Evolutionary conservation across 1,140 invertebrate genomes (phyloP), one percentile per base, ranked within the genome.

Genomic region (Drosophila nigromelanica): DNA sequence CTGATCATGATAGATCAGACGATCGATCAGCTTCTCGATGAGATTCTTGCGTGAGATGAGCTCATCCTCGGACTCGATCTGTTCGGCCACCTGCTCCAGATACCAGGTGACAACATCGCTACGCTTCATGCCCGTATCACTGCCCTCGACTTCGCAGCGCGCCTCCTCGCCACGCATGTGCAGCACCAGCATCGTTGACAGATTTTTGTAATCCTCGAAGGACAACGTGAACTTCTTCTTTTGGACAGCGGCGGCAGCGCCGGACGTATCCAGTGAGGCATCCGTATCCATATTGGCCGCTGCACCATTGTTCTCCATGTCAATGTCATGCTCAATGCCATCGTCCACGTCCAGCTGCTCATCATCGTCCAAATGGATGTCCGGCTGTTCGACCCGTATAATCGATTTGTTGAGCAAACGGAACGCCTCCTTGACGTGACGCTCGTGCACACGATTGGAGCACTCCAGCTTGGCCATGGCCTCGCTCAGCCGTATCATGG

Each of bases 381-480:
- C 99, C 0, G 98, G 98, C 78, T 99, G 98, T 91, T 99, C 98
- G 5, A 99, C 98, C 42, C 98, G 94, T 56, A 99, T 98, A 72
- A 99, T 99, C 4, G 98, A 99, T 91, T 99, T 99, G 91, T 98
- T 99, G n/a, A 99, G 92, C 43, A 99, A 93, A 58, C 97, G 95
- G 78, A 92, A 97, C 0, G 99, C 98, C 94, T 99, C 98, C 87
- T 96, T 96, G 0, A 99, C 98, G 92, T 99, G 98, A 27, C 95
- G 95, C 1, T 95, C 93, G 5, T 94, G 94, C 11, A 99, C 98
- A 90, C 96, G 95, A 73, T 98, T 97, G 64, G 95, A 95, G 92
- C 98, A 99, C 92, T 99, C 96, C 93, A 99, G 95, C 92, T 98
- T 96, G 37, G 99, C 98, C 94, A 99, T 96, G 10, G 96, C 98